phyloP scores from a whole-genome alignment of 2,888 invertebrate genomes.

The Mycogona germanica region DNA sequence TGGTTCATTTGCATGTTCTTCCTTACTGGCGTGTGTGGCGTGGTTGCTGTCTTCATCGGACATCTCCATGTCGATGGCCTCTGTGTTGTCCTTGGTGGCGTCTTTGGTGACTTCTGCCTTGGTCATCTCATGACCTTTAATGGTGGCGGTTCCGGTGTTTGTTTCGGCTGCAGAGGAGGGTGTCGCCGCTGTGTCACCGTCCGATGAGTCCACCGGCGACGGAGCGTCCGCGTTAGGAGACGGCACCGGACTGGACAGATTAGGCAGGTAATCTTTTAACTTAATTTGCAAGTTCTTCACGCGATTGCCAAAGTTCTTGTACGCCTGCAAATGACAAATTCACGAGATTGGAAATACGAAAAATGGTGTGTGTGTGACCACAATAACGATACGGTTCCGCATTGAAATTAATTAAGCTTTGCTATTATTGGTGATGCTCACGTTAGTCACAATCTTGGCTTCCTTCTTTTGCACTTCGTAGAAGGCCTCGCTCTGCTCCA shows the following conservation, averaged over 20 bases:
- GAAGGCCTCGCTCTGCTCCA: constrained; percentile 71
- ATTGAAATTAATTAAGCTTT: neutral
- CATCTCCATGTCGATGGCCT: constrained; percentile 22
- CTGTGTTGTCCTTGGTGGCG: constrained; percentile 19
- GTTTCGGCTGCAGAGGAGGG: neutral
- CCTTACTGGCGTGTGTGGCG: constrained; percentile 4
- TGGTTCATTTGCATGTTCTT: neutral
- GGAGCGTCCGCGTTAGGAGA: constrained; percentile 54
- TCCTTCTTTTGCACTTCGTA: constrained; percentile 84
- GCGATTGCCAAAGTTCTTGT: constrained; percentile 81
- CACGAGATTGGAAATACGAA: no score
- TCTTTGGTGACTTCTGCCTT: neutral
- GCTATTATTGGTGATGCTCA: constrained; percentile 42
- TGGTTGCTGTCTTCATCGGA: constrained; percentile 19
- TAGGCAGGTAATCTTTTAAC: constrained; percentile 64
- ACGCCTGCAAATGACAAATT: constrained; percentile 51
- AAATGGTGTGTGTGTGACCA: neutral
- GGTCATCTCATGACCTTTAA: neutral
- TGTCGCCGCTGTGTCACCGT: constrained; percentile 4
- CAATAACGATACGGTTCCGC: neutral
- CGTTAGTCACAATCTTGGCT: constrained; percentile 90
- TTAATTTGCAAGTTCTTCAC: constrained; percentile 76
- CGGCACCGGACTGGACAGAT: constrained; percentile 50
- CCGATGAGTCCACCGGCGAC: constrained; percentile 43
- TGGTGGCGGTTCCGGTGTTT: neutral